Evolutionary conservation across 1,140 invertebrate species (phyloP), one percentile per base, ranked within the genome.

Genomic region (Rhagoletis pomonella): DNA sequence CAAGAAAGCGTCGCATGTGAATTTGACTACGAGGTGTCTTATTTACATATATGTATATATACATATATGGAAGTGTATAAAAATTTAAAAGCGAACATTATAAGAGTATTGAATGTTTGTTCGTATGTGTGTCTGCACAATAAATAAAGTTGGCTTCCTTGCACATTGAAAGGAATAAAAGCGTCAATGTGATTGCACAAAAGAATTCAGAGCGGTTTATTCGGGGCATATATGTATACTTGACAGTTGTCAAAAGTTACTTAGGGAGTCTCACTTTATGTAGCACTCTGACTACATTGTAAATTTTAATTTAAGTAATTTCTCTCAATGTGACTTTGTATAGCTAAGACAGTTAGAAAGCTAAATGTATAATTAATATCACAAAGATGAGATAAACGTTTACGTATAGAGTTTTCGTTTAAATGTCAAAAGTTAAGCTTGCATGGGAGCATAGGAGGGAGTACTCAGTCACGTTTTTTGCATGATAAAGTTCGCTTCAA

Each of bases 301-400:
- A 73, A 73, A 73, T 73, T 73, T 73, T 73, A 73, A 73, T 73
- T 73, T 73, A 42, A 44, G 67, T 73, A 73, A 73, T 73, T 73
- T 29, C 42, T 47, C 39, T 6, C 67, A 6, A 42, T 73, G 42
- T 47, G 44, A 73, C 39, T 42, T 73, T 73, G 14, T 73, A 47
- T 12, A 42, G 42, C 67, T 29, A 1, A 29, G 29, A 47, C 42
- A 42, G 39, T 42, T 42, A 73, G 67, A 7, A 73, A 73, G 14
- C 39, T 73, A 73, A 73, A 73, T 73, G 67, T 39, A 73, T 73
- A 44, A 55, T 55, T 29, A 29, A 29, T 29, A 29, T 29, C 29
- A 29, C 29, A 29, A 1, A 17, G 4, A 1, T 0, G 4, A n/a
- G 42, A 19, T 67, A 42, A 7, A 29, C 19, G 65, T 12, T 5